Conservation (phyloP, 2,797 vertebrate genomes). For the Hydrophis major region DNA sequence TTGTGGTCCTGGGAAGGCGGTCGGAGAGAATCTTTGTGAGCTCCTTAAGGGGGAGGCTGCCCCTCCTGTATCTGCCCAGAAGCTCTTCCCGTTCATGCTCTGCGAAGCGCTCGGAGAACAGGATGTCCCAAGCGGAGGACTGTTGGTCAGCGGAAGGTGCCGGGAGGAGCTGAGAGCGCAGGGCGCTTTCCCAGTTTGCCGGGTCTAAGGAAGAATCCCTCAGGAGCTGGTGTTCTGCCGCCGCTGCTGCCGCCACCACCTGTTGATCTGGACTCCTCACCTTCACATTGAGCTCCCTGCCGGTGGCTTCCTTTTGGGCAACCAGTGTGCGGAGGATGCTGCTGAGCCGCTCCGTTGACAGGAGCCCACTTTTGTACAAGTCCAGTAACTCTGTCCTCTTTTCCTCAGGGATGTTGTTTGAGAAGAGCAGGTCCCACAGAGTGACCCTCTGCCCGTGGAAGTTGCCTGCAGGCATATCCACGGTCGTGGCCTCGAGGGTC, state of each 20-base stretch:
- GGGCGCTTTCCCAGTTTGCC: conserved; percentile 48
- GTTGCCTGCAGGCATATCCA: conserved; percentile 67
- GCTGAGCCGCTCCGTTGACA: conserved; percentile 21
- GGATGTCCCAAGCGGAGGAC: conserved; percentile 76
- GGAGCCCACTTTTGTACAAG: background rate
- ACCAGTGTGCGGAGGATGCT: conserved; percentile 31
- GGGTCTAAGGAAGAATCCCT: conserved; percentile 36
- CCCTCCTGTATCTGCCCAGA: conserved; percentile 69
- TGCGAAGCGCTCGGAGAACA: conserved; percentile 71
- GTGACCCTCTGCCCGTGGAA: conserved; percentile 70
- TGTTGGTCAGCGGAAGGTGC: background rate
- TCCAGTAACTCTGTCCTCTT: conserved; percentile 15
- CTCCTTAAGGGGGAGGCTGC: conserved; percentile 59
- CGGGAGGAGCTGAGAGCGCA: conserved; percentile 19
- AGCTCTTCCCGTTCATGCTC: conserved; percentile 73
- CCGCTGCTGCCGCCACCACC: background rate
- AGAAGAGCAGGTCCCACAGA: conserved; percentile 82
- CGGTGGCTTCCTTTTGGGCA: conserved; percentile 63
- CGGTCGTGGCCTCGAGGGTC: accelerated
- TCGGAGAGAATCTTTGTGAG: conserved; percentile 60
- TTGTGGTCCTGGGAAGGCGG: background rate
- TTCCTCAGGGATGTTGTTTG: conserved; percentile 4
- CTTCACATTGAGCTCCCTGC: conserved; percentile 64
- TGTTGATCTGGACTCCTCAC: conserved; percentile 24
- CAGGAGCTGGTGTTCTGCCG: background rate